Percentiles rank a stretch among this genome's conserved stretches.
Evolutionary conservation across 2,888 invertebrate genomes (phyloP).

Genomic region (Seira ritae): DNA sequence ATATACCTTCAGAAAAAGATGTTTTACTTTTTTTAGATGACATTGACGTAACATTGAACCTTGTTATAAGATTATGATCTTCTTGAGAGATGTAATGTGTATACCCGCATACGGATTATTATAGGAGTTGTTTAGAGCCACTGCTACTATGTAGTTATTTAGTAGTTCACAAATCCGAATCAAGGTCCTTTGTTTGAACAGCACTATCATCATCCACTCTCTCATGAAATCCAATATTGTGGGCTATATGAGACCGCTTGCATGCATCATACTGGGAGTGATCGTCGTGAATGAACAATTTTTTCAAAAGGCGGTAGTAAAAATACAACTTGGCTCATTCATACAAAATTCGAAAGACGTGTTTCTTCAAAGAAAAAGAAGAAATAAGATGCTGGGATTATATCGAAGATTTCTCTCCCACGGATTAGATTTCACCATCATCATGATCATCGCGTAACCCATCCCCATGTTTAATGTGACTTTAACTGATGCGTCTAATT

Average conservation of each 20-base stretch:
- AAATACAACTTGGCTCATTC: constrained; percentile 29
- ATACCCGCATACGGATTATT: not conserved
- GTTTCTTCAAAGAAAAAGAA: constrained; percentile 28
- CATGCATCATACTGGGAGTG: not conserved
- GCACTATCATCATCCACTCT: not conserved
- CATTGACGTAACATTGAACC: constrained; percentile 22
- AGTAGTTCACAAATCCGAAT: not conserved
- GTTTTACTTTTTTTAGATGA: constrained; percentile 18
- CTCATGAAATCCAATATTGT: constrained; percentile 3
- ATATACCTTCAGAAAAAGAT: not conserved
- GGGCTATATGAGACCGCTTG: not conserved
- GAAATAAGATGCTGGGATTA: constrained; percentile 51
- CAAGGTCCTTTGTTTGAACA: constrained; percentile 9
- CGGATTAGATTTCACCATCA: constrained; percentile 67
- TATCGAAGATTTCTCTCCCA: constrained; percentile 71
- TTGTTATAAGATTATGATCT: not conserved
- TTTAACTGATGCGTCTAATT: constrained; percentile 70
- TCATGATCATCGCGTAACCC: not conserved
- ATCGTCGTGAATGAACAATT: not conserved
- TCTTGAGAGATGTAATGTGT: not conserved
- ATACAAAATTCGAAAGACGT: constrained; percentile 17
- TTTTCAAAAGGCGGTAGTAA: constrained; percentile 22
- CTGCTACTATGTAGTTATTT: not conserved
- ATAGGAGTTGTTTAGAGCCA: constrained; percentile 1
- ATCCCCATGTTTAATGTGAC: constrained; percentile 62